These are phyloP conservation scores for Arenaria interpres DNA, from an alignment of 2,113 vertebrate genomes.

Conservation along the genomic window DNA sequence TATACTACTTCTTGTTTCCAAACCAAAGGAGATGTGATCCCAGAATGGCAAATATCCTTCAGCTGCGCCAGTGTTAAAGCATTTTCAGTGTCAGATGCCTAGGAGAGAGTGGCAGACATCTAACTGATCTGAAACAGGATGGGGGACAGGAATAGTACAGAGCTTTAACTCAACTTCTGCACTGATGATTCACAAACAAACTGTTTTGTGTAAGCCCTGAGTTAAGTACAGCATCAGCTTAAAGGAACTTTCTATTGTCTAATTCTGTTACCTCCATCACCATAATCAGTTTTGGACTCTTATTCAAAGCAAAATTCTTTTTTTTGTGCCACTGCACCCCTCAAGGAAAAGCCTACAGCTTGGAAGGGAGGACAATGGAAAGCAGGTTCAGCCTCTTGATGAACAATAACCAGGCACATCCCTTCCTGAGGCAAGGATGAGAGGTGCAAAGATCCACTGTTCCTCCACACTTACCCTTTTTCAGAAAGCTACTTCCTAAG, in stretches of 20 bases:
- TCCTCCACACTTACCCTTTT: neutral
- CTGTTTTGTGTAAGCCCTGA: neutral
- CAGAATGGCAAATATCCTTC: neutral
- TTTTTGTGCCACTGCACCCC: neutral
- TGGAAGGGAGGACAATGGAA: neutral
- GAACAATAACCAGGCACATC: neutral
- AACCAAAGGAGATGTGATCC: neutral
- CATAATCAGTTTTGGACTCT: neutral
- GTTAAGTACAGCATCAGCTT: neutral
- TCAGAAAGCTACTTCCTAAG: neutral
- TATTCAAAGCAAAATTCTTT: neutral
- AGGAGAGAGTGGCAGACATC: neutral
- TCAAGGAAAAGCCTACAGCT: neutral
- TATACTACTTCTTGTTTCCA: neutral
- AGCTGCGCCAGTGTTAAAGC: neutral
- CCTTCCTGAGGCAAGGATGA: neutral
- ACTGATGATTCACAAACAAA: neutral
- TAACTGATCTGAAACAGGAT: neutral
- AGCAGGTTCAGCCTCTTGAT: neutral
- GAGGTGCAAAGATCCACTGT: neutral
- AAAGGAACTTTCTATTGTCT: neutral
- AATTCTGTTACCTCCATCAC: neutral
- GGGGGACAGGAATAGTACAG: accelerated
- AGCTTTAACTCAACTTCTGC: neutral
- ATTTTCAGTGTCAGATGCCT: neutral